Evolutionary conservation across 1,140 invertebrate genomes (phyloP).

Genomic region (Pseudachorutes palmiensis): DNA sequence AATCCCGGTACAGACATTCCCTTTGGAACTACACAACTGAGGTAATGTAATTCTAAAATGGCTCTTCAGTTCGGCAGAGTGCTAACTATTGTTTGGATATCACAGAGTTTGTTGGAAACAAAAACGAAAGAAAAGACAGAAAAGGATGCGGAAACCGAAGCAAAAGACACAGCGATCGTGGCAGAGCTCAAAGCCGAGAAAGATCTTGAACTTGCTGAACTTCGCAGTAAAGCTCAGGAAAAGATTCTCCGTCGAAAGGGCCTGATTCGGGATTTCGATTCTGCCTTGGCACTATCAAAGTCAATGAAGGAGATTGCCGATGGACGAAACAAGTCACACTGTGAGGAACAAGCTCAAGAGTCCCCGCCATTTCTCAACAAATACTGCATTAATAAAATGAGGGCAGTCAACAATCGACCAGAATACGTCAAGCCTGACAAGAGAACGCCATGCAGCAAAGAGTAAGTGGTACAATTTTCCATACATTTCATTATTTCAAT

Average conservation of each 20-base stretch:
- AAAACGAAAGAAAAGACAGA: too few relatives aligned
- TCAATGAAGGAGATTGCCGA: slow-evolving; percentile 18
- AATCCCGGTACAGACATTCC: slow-evolving; percentile 25
- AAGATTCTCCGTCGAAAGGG: slow-evolving; percentile 33
- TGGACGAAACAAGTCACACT: not conserved
- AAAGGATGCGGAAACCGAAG: slow-evolving; percentile 15
- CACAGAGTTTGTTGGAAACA: not conserved
- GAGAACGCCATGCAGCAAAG: slow-evolving; percentile 17
- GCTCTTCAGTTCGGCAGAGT: too few relatives aligned
- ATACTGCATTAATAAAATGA: slow-evolving; percentile 27
- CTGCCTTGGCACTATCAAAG: slow-evolving; percentile 28
- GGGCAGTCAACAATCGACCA: slow-evolving; percentile 20
- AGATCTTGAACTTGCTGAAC: slow-evolving; percentile 16
- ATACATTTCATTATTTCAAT: slow-evolving; percentile 1
- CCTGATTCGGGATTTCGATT: slow-evolving; percentile 33
- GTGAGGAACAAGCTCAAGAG: slow-evolving; percentile 2
- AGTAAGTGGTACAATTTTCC: slow-evolving; percentile 9
- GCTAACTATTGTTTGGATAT: not conserved
- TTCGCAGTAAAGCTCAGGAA: slow-evolving; percentile 18
- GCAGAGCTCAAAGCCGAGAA: slow-evolving; percentile 10
- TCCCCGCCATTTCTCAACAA: slow-evolving; percentile 20
- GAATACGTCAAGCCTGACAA: slow-evolving; percentile 25
- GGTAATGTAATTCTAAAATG: slow-evolving; percentile 15
- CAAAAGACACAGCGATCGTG: not conserved
- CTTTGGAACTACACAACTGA: slow-evolving; percentile 35